Evolutionary conservation across 2,113 vertebrate species (phyloP), one percentile per base, ranked within the genome.

Genomic region (Cairina moschata): DNA sequence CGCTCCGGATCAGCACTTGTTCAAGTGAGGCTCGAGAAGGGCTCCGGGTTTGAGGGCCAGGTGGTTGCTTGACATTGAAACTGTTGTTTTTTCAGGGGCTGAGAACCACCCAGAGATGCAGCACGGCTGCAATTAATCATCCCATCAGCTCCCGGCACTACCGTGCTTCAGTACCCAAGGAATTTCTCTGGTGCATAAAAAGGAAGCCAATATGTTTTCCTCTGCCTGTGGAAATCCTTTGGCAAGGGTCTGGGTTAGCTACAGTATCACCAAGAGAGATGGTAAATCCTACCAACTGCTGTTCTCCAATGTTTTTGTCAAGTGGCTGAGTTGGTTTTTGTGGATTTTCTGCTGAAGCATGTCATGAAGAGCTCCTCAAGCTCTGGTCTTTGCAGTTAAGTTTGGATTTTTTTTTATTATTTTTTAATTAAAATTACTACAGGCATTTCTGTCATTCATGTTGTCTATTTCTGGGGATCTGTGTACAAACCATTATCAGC

Each of bases 1-100:
- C 0, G 1, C 21, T 63, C 44, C 34, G 17, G 23, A 2, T 31
- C 4, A 13, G 36, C 22, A 0, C 17, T 16, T 14, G 2, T 25
- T 23, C 50, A 40, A 5, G 46, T 0, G 18, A 54, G 50, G 10
- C 17, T 63, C 62, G 59, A 36, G 29, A 54, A 4, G 28, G 32
- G 9, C 21, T 73, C 67, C 26, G 63, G 23, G 5, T 26, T 12
- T 52, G 32, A 72, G 34, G 10, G 12, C 23, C 16, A 7, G 40
- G n/a, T 12, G 29, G 3, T 29, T 22, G 8, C 6, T 31, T 38
- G 11, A 2, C 20, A 18, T 8, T 18, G 7, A 60, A 60, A 55
- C 14, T 50, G 8, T 38, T 42, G 74, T 4, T 52, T 73, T 82
- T 66, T 29, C 12, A 50, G 54, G 34, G 0, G 2, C n/a, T 55